Base-by-base conservation (phyloP, 2,113 vertebrate genomes). In the Arothron firmamentum region DNA sequence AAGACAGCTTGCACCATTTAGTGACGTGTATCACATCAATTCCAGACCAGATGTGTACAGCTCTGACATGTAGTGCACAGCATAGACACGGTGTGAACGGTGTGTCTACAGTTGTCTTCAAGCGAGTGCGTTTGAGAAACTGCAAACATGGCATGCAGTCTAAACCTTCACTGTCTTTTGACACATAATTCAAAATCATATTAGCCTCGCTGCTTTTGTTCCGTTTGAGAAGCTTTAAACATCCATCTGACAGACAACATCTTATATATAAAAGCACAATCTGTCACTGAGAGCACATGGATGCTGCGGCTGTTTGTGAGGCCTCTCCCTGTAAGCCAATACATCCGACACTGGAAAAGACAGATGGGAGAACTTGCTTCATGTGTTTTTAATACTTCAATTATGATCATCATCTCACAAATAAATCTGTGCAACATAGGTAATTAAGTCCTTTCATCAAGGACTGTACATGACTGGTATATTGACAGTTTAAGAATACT, bases 191-290 rank as follows among this genome's bases (percentile, higher is more conserved):
- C 60, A 66, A 59, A 72, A 47, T 65, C 69, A 6, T 56, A 57
- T 74, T 63, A 68, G 47, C 42, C 20, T 70, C 34, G 7, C 20
- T 34, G 67, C 38, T 68, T 21, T 48, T 54, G 62, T 75, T 80
- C 56, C 12, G 76, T 67, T 62, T 60, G 68, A 76, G 67, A 78
- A 66, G 70, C 67, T 47, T 67, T 63, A 62, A 68, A 71, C 20
- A 58, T 65, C 58, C 20, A n/a, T n/a, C 43, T 67, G 75, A 77
- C 64, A 65, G 70, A 74, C 56, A 50, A 59, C 48, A 42, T 62
- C 52, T 52, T 43, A 25, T 59, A 72, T 6, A 51, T 52, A 67
- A 63, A 59, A 31, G 2, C 34, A 38, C 45, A 9, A 80, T 85
- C 70, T 41, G 74, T 82, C 72, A 78, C 23, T 54, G 3, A 0